Evolutionary conservation across 2,888 invertebrate species (phyloP).

Genomic region (Drosophila villosipedis): DNA sequence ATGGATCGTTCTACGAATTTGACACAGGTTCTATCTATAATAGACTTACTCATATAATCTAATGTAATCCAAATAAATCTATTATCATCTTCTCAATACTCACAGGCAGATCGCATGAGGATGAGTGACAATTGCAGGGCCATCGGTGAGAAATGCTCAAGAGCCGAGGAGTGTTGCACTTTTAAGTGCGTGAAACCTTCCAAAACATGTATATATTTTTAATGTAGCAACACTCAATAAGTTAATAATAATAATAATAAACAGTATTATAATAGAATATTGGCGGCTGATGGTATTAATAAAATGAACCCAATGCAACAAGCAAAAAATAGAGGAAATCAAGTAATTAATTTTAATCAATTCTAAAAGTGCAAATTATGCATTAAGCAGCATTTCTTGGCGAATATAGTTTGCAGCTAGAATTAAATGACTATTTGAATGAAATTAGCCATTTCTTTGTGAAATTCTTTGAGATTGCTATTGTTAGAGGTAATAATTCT

Average conservation of each 20-base stretch:
- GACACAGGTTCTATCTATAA: background rate
- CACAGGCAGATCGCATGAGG: background rate
- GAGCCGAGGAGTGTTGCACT: conserved; percentile 20
- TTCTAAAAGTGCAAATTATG: background rate
- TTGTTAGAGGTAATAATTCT: background rate
- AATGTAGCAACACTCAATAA: background rate
- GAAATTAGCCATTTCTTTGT: background rate
- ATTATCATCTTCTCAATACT: too few species aligned
- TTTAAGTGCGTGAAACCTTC: background rate
- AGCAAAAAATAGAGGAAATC: background rate
- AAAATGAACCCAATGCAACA: too few species aligned
- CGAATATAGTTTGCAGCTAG: background rate
- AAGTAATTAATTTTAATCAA: background rate
- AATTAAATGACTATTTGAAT: background rate
- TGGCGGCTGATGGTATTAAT: too few species aligned
- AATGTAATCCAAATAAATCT: background rate
- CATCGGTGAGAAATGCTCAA: background rate
- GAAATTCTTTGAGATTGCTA: background rate
- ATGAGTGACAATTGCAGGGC: background rate
- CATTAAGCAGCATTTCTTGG: conserved; percentile 1
- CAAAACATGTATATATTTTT: background rate
- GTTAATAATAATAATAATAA: background rate
- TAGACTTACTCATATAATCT: background rate
- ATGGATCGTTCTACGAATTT: background rate
- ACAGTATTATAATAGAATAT: background rate